These are phyloP conservation scores for Chironomus riparius DNA, from an alignment of 2,888 invertebrate species.

Conservation along the genomic window DNA sequence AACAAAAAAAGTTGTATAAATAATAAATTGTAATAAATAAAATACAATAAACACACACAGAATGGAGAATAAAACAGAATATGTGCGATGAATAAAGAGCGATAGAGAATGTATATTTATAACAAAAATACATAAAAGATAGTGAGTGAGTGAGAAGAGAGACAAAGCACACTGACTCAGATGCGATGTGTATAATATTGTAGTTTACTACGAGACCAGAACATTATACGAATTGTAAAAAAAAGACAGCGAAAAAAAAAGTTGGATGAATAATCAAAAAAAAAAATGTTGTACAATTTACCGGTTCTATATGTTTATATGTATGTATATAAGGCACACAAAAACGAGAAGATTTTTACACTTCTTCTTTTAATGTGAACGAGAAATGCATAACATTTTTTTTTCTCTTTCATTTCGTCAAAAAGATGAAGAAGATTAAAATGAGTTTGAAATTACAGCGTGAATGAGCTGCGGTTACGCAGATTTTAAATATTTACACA, in stretches of 20 bases:
- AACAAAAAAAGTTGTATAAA: too few relatives aligned
- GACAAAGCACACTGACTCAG: background rate
- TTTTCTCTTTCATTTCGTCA: too few relatives aligned
- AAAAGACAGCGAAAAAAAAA: background rate
- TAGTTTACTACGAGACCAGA: background rate
- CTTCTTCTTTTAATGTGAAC: too few relatives aligned
- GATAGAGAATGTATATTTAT: background rate
- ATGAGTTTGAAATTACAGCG: too few relatives aligned
- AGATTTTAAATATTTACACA: too few relatives aligned
- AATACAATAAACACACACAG: too few relatives aligned
- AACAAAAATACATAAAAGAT: background rate
- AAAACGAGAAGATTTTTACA: background rate
- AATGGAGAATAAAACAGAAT: background rate
- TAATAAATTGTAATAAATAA: background rate
- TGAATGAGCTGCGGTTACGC: too few relatives aligned
- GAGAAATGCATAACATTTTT: too few relatives aligned
- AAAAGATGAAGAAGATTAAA: too few relatives aligned
- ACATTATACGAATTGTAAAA: background rate
- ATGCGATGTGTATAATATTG: background rate
- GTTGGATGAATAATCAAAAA: background rate
- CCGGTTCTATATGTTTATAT: conserved; percentile 8
- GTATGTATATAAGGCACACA: background rate
- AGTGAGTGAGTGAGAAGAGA: background rate
- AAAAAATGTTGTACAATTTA: conserved; percentile 13
- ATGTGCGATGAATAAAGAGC: background rate